Base-by-base conservation (phyloP, 2,888 invertebrate genomes). In the Pyrochroa serraticornis region DNA sequence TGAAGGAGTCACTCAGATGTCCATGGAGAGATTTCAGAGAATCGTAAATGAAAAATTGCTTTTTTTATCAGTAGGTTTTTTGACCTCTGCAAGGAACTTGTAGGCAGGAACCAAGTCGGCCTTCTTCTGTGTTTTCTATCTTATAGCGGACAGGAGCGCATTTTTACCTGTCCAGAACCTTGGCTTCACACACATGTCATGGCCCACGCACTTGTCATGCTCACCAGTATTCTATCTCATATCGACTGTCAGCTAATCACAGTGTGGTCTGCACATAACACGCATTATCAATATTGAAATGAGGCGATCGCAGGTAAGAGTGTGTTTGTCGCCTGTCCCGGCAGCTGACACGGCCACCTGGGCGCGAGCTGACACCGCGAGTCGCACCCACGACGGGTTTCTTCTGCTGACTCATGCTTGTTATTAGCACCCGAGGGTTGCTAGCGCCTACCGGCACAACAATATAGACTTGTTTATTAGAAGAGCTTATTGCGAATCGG, bases 301-400 rank as follows among this genome's bases (percentile, higher is more conserved):
- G 72, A 73, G 73, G 71, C 69, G 73, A 75, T 74, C 74, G 71
- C 72, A 67, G 70, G 70, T 68, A 70, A 67, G 67, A 67, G 65
- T 64, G 56, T 64, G 67, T 66, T 74, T 73, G 72, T 73, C 73
- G 74, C 72, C 73, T 68, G 71, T 74, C 74, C 67, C 73, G 71
- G 74, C 77, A 77, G 77, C 77, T 77, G 77, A 77, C 77, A 72
- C 69, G 77, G 73, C 77, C 77, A 77, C 77, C 77, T 77, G 77
- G 77, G 75, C 67, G 75, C 73, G 61, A 63, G 65, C 67, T 63
- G 69, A 67, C 69, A 66, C 61, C 64, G 71, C 63, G 63, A 62
- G 72, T 72, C 73, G 71, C 75, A 74, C 75, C 75, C 75, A 75
- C 75, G 67, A 71, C 67, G 65, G 66, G 53, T 66, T 69, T 63